Conservation (phyloP, 2,888 invertebrate species). For the Ennomos erosarius region DNA sequence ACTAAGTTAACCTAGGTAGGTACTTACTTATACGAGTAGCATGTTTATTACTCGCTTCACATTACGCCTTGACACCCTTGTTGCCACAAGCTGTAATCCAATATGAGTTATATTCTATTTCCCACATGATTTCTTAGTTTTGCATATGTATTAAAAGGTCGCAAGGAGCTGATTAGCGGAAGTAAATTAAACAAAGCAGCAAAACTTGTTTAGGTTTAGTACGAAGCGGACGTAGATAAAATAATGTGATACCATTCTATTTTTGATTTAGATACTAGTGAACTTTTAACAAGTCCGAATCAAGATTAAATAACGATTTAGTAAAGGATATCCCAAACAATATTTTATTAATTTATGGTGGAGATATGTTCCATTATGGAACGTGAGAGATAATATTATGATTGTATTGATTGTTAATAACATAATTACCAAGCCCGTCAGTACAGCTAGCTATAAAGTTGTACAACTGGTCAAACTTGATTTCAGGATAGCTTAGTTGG, state of each 20-base stretch:
- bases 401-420: too few species aligned
- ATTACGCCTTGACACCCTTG: conserved; percentile 72
- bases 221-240: conserved; percentile 17
- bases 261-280: conserved; percentile 9
- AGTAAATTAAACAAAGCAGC: conserved; percentile 33
- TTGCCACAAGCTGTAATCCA: conserved; percentile 60
- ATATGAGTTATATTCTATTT: conserved; percentile 65
- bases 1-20: conserved; percentile 9
- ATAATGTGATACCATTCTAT: conserved; percentile 6
- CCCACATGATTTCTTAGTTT: conserved; percentile 52
- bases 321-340: neutral
- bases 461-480: too few species aligned
- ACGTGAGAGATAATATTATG: too few species aligned
- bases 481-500: too few species aligned
- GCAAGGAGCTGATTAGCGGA: conserved; percentile 26
- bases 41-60: conserved; percentile 55
- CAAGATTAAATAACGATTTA: neutral
- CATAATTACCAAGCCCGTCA: too few species aligned
- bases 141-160: conserved; percentile 33
- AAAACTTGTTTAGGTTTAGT: conserved; percentile 37
- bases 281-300: conserved; percentile 4
- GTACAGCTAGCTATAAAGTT: too few species aligned
- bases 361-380: too few species aligned
- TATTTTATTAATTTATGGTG: too few species aligned
- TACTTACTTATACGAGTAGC: conserved; percentile 11